Percentiles rank a stretch among this genome's conserved stretches.
Evolutionary conservation across 2,113 vertebrate genomes (phyloP).

Genomic region (Oncorhynchus tshawytscha): DNA sequence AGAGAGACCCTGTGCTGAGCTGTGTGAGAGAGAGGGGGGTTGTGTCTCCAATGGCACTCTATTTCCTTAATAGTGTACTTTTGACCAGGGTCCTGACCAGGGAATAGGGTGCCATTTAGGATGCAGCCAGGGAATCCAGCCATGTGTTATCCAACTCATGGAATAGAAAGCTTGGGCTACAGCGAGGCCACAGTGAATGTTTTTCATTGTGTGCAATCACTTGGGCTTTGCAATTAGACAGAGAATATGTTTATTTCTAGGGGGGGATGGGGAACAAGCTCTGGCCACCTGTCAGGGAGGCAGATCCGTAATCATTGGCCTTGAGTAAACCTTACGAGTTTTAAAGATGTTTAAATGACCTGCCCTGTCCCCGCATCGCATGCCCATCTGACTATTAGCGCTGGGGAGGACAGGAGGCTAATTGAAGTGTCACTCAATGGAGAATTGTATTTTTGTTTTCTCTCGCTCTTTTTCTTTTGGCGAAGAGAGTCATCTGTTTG

Average conservation of each 20-base stretch:
- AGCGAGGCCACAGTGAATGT: neutral
- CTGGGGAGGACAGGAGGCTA: slow-evolving; percentile 38
- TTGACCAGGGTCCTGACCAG: neutral
- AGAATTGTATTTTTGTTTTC: slow-evolving; percentile 31
- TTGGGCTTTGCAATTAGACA: slow-evolving; percentile 45
- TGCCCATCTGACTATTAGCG: slow-evolving; percentile 45
- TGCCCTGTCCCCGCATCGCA: slow-evolving; percentile 35
- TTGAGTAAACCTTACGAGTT: slow-evolving; percentile 48
- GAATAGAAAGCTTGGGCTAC: neutral
- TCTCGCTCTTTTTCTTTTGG: neutral
- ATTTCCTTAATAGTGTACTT: too few relatives aligned
- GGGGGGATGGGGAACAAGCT: slow-evolving; percentile 23
- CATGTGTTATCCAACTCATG: slow-evolving; percentile 3
- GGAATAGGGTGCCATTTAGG: neutral
- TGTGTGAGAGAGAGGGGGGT: neutral
- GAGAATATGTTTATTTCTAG: slow-evolving; percentile 49
- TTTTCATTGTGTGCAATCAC: slow-evolving; percentile 25
- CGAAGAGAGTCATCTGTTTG: slow-evolving; percentile 30
- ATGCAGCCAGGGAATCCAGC: neutral
- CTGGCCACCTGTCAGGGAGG: slow-evolving; percentile 40
- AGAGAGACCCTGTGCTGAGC: neutral
- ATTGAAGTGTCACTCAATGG: slow-evolving; percentile 62
- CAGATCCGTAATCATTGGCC: slow-evolving; percentile 48
- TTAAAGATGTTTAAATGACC: slow-evolving; percentile 62
- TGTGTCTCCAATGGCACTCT: too few relatives aligned